Base-by-base conservation (phyloP, 1,140 invertebrate species). In the Drosophila prosaltans region DNA sequence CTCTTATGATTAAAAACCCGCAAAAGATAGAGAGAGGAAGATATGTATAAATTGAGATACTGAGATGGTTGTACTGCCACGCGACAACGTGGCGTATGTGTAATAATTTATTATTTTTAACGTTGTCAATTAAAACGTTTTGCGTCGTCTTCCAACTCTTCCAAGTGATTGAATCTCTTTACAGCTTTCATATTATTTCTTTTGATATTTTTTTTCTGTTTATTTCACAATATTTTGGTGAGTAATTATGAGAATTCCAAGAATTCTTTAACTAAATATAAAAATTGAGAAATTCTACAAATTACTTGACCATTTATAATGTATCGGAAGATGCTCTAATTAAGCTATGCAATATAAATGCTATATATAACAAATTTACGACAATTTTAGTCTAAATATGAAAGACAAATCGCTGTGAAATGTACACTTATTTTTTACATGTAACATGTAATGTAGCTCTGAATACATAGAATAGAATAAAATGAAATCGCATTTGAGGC, bases 41-140 rank as follows among this genome's bases (percentile, higher is more conserved):
- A 60, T 16, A 10, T n/a, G 11, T n/a, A 5, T 24, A 30, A 7
- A 24, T 8, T 28, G 48, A 24, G 16, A 61, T 4, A 51, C 10
- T 39, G 68, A 43, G 28, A 45, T 57, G 32, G 24, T 21, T 65
- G 36, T 4, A 16, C 45, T 24, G 72, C 62, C 72, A 81, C 64
- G 79, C 77, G 79, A 79, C 83, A 66, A 77, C 43, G 70, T 68
- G 76, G 72, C 83, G 80, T 78, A 88, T 80, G 80, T 57, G 83
- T 72, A 45, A 82, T 86, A 60, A 71, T 70, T 51, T 70, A 51
- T 51, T 51, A 51, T 51, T 51, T 51, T 51, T 5, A 10, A 71
- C 32, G 48, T 26, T 40, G 39, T 55, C 48, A 71, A 63, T 66
- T 76, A 40, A 73, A 66, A 70, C 30, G 72, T 40, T 24, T 21